Base-by-base conservation (phyloP, 1,140 invertebrate species). In the Thalassaphorura encarpata region DNA sequence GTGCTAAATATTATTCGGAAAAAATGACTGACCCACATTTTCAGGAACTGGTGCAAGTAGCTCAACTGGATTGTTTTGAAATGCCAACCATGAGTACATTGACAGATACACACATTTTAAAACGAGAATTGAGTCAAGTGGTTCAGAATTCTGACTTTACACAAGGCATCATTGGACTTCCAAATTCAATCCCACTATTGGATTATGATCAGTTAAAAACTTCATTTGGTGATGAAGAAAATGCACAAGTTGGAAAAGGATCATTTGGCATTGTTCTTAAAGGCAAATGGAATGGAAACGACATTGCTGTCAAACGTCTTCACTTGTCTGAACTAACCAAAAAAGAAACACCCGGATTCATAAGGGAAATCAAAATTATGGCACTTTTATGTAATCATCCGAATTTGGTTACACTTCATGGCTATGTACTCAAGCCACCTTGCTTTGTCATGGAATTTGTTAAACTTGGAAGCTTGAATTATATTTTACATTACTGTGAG, bases 251-350 rank as follows among this genome's bases (percentile, higher is more conserved):
- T 8, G 58, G 58, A 16, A 23, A 28, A 18, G 58, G 58, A 2
- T 43, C 54, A 8, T 60, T 60, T 24, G 58, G 58, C 3, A 31
- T 46, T 11, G 58, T 60, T 21, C 47, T 26, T 31, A 56, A 60
- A 46, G 58, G 48, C 1, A 51, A 5, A 16, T 56, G 31, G 27
- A 46, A 47, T 31, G 54, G 43, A 0, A 3, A 40, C 8, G n/a
- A 39, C 5, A 54, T 61, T 41, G 58, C 58, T 23, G 39, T 61
- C 11, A 61, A 61, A 27, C 18, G 40, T 19, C 29, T 61, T 5
- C 48, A 51, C 28, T 26, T 58, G n/a, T n/a, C 41, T 27, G 28
- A 41, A 1, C 26, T 58, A 1, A 23, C 49, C 1, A 26, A 24
- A 26, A 40, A 40, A 11, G 56, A 58, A 15, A 46, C 45, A 27